A percentile compares a stretch with the other conserved stretches of the same genome.
These are phyloP conservation scores for Grus americana DNA, from an alignment of 2,113 vertebrate genomes.

Conservation along the genomic window DNA sequence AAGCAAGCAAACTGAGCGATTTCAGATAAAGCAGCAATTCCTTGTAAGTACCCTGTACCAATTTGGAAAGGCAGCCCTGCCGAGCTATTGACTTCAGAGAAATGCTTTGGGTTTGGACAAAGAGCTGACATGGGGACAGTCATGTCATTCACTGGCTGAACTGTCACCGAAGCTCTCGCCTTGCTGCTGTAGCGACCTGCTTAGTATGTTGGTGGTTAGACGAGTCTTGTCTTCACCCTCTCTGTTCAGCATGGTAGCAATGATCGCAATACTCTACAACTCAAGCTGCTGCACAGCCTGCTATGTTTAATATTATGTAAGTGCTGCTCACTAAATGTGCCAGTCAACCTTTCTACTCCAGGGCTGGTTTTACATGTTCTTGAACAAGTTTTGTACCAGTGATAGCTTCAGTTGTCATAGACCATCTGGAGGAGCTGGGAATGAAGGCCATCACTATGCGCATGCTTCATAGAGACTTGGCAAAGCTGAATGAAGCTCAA, in stretches of 20 bases:
- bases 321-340: background rate
- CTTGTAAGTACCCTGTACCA: background rate
- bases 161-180: background rate
- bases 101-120: background rate
- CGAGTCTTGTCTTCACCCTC: background rate
- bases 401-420: background rate
- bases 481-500: background rate
- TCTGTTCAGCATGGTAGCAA: background rate
- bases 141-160: background rate
- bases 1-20: background rate
- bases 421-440: background rate
- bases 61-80: background rate
- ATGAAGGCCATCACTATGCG: background rate
- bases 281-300: background rate
- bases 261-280: background rate
- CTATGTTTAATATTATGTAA: background rate
- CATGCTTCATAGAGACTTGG: accelerated
- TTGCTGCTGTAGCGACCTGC: background rate
- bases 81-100: background rate
- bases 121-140: background rate
- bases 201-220: background rate
- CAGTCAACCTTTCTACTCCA: background rate
- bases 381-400: background rate
- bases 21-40: background rate
- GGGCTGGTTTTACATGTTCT: background rate